Evolutionary conservation across 2,888 invertebrate genomes (phyloP).

Genomic region (Diarsia brunnea): DNA sequence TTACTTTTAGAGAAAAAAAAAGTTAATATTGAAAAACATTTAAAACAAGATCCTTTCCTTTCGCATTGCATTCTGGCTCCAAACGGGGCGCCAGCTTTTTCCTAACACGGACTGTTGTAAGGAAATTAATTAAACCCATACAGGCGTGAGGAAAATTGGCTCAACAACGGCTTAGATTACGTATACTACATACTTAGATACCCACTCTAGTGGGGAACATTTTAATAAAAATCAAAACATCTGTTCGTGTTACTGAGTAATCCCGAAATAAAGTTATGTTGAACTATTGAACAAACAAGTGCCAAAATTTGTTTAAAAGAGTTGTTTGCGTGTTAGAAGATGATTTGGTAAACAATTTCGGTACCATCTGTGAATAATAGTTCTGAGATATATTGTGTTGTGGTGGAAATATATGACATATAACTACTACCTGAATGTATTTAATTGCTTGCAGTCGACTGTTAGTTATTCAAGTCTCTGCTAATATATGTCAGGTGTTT

Average conservation of each 20-base stretch:
- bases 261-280: slow-evolving; percentile 47
- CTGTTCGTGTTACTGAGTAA: slow-evolving; percentile 44
- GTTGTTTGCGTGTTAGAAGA: slow-evolving; percentile 26
- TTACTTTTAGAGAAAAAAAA: background rate
- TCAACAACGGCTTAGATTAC: slow-evolving; percentile 11
- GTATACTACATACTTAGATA: background rate
- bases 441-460: slow-evolving; percentile 4
- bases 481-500: slow-evolving; percentile 24
- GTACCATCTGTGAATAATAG: slow-evolving; percentile 38
- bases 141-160: slow-evolving; percentile 26
- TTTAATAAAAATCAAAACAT: slow-evolving; percentile 48
- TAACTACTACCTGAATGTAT: slow-evolving; percentile 1
- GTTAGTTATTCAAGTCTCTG: background rate
- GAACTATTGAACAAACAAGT: slow-evolving; percentile 44
- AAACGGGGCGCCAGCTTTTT: background rate
- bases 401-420: background rate
- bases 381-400: slow-evolving; percentile 5
- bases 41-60: background rate
- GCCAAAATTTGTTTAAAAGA: slow-evolving; percentile 45
- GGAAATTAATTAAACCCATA: slow-evolving; percentile 24
- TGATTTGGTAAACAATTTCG: slow-evolving; percentile 47
- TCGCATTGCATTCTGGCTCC: background rate
- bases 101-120: background rate
- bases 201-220: background rate
- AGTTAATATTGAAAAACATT: background rate